Base-by-base conservation (phyloP, 2,797 vertebrate species). In the Cyclura pinguis region DNA sequence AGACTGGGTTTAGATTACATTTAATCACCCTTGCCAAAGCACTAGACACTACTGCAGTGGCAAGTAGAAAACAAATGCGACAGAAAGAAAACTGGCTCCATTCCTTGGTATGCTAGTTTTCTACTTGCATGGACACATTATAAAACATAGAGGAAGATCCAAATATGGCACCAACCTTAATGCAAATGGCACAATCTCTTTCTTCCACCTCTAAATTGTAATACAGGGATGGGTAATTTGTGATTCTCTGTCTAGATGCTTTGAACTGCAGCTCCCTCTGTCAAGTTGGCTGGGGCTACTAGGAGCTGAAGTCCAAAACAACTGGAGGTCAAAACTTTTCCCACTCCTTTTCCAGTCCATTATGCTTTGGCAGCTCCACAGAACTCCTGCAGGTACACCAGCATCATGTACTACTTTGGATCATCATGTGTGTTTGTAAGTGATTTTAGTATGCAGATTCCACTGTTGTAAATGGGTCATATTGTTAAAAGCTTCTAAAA, bases 401-500 rank as follows among this genome's bases (percentile, higher is more conserved):
- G 8, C 24, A 47, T 12, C 76, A 38, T 27, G 9, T 12, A 24
- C 9, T 24, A 47, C 20, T 47, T 47, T 47, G 76, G 38, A 77
- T 77, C 22, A 50, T 50, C 42, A 50, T 27, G 42, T 9, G 38
- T 9, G 24, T 3, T 50, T 29, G 22, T 20, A 77, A 77, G 42
- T 47, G 42, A 4, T 35, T 64, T 47, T 29, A 76, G 3, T 22
- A 24, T 10, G 27, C 82, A 87, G 83, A 84, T 89, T 87, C 88
- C 81, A 72, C 57, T 83, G 72, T 91, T 59, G 89, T 10, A 84
- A 85, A 29, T 32, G 32, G 93, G 85, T 72, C 91, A 92, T 92
- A 88, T 87, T 94, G 0, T 80, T 91, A 77, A 91, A 85, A 59
- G 62, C 92, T 27, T 67, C 93, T 90, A 85, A 92, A 93, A 92